Evolutionary conservation across 2,888 invertebrate species (phyloP).

Genomic region (Lithophane ornitopus): DNA sequence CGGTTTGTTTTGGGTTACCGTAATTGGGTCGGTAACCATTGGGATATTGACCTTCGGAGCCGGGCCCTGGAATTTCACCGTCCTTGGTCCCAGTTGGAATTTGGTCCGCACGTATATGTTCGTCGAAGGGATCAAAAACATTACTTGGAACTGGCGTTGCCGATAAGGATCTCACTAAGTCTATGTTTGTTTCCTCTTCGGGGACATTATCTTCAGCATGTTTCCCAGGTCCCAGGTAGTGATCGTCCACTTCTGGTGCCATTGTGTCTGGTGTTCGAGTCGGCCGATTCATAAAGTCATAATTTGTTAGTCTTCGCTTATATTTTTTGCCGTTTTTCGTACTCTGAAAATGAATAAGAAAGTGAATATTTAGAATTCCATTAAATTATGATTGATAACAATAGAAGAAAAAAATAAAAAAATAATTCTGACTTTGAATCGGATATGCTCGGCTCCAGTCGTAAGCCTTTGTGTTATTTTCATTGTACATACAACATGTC

Average conservation of each 20-base stretch:
- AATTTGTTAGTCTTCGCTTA: fast-evolving
- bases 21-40: slow-evolving; percentile 24
- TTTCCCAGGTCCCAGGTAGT: neutral
- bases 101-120: neutral
- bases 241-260: neutral
- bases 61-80: slow-evolving; percentile 32
- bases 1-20: neutral
- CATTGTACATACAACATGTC: too few relatives aligned
- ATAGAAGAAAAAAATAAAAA: neutral
- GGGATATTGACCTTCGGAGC: slow-evolving; percentile 42
- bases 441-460: neutral
- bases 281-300: neutral
- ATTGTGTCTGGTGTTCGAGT: neutral
- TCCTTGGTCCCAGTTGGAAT: neutral
- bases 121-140: neutral
- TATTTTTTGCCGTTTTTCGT: too few relatives aligned
- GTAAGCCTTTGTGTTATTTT: too few relatives aligned
- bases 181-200: neutral
- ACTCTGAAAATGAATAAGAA: neutral
- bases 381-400: neutral
- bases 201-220: neutral
- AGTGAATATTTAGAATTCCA: neutral
- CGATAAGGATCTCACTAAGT: neutral
- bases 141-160: neutral
- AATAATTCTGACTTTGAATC: neutral